Evolutionary conservation across 2,113 vertebrate species (phyloP).

Genomic region (Neolamprologus toae): DNA sequence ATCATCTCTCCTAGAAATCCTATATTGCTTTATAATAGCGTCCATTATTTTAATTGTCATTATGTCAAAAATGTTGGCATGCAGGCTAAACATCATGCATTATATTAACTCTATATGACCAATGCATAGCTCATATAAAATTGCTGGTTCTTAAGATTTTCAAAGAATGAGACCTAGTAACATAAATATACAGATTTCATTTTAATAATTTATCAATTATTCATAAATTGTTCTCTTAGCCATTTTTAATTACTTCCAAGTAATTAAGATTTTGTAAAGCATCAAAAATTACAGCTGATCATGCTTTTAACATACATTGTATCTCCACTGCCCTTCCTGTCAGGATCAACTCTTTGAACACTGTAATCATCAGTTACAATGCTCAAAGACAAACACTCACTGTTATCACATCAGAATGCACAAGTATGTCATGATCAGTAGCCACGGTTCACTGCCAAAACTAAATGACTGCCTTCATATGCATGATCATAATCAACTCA

Average conservation of each 20-base stretch:
- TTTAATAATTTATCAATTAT: neutral
- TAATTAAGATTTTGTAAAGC: neutral
- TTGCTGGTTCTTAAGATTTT: neutral
- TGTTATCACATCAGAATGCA: neutral
- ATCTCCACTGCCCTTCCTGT: neutral
- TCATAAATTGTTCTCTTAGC: neutral
- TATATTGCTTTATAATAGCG: neutral
- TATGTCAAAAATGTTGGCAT: neutral
- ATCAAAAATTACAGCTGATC: neutral
- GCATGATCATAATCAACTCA: neutral
- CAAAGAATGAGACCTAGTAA: neutral
- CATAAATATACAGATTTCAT: neutral
- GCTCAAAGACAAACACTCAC: neutral
- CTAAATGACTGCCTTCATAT: slow-evolving; percentile 3
- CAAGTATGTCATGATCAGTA: neutral
- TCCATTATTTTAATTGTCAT: neutral
- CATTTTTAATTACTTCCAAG: neutral
- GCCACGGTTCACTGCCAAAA: neutral
- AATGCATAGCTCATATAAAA: neutral
- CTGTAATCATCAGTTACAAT: neutral
- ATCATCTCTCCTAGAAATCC: neutral
- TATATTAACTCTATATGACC: neutral
- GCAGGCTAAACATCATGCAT: neutral
- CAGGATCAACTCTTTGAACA: neutral
- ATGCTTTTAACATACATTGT: neutral